A percentile compares a stretch with the other conserved stretches of the same genome.
phyloP scores from a whole-genome alignment of 2,888 invertebrate genomes.

The Plebejus melissa region DNA sequence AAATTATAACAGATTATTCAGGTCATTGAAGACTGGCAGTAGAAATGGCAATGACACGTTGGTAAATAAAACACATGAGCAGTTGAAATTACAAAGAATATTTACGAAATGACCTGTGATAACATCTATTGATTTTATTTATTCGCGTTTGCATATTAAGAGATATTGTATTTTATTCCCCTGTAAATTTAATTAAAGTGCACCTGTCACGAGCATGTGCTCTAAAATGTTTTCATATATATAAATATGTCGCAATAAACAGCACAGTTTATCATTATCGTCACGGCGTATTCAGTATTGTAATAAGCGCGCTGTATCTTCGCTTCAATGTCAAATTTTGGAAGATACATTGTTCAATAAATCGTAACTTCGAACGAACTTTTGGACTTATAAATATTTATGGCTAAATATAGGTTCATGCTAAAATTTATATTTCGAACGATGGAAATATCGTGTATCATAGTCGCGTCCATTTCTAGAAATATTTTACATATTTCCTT shows the following conservation, averaged over 20 bases:
- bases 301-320: neutral
- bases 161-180: constrained; percentile 4
- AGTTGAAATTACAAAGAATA: neutral
- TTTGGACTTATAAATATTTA: constrained; percentile 18
- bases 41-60: neutral
- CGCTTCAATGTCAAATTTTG: constrained; percentile 13
- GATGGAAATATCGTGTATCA: neutral
- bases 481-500: constrained; percentile 6
- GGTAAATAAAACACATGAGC: neutral
- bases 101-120: neutral
- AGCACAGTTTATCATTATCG: constrained; percentile 9
- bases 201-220: neutral
- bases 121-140: neutral
- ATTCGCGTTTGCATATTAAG: neutral
- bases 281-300: neutral
- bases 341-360: constrained; percentile 18
- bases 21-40: neutral
- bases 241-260: neutral
- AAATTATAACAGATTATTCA: neutral
- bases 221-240: constrained; percentile 8
- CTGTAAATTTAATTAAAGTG: constrained; percentile 15
- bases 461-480: neutral
- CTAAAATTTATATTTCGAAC: constrained; percentile 10
- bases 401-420: constrained; percentile 14
- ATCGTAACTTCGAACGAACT: constrained; percentile 12